These are phyloP conservation scores for Enteromius treurensis DNA, from an alignment of 2,797 vertebrate genomes.

Conservation along the genomic window DNA sequence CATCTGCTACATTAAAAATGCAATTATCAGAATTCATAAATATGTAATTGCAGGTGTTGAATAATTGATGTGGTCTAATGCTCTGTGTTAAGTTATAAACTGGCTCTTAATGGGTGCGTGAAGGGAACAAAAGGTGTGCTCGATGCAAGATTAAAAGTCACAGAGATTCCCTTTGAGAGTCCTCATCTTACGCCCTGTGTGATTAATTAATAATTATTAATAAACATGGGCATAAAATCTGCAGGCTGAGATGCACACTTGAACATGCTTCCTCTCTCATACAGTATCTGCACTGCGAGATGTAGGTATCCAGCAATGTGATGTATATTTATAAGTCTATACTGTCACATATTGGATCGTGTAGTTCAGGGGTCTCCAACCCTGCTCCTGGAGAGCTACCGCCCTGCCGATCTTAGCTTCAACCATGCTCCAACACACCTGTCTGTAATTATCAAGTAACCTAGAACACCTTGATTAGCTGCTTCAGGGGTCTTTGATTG, in stretches of 20 bases:
- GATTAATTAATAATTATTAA: slow-evolving; percentile 39
- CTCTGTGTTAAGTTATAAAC: slow-evolving; percentile 71
- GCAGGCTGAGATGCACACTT: neutral
- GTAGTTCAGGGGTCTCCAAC: too few species aligned
- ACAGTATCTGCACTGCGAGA: neutral
- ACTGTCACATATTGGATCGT: neutral
- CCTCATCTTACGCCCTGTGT: neutral
- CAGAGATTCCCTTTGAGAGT: slow-evolving; percentile 57
- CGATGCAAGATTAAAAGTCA: slow-evolving; percentile 68
- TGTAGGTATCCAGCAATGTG: neutral
- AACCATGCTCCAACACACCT: too few species aligned
- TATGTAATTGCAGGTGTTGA: slow-evolving; percentile 76
- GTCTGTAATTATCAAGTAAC: too few species aligned
- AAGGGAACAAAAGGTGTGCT: slow-evolving; percentile 75
- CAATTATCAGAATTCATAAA: slow-evolving; percentile 81
- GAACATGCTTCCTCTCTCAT: neutral
- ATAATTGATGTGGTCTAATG: slow-evolving; percentile 79
- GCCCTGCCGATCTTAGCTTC: too few species aligned
- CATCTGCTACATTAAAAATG: slow-evolving; percentile 81
- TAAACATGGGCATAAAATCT: slow-evolving; percentile 13
- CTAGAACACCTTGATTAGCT: too few species aligned
- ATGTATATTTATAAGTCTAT: neutral
- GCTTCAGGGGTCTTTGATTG: too few species aligned
- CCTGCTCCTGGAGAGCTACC: too few species aligned
- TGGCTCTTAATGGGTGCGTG: slow-evolving; percentile 69